Percentiles rank a stretch among this genome's conserved stretches.
These are phyloP conservation scores for Spermophilus dauricus DNA, from an alignment of 2,113 vertebrate species.

Conservation along the genomic window DNA sequence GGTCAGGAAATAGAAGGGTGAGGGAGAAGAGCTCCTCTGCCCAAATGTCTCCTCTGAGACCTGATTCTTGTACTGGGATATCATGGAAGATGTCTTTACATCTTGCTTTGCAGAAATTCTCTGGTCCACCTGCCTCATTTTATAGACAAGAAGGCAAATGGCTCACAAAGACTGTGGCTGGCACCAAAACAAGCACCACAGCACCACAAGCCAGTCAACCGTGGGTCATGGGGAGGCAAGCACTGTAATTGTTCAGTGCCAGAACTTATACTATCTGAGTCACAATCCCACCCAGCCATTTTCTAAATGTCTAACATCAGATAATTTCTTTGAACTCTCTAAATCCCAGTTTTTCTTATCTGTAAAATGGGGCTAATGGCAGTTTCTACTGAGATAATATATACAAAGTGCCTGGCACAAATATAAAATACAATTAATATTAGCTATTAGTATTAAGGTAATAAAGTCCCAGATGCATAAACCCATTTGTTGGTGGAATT, in stretches of 20 bases:
- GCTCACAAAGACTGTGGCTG: background rate
- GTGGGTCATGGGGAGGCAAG: accelerated
- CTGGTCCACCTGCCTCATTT: background rate
- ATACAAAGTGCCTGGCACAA: background rate
- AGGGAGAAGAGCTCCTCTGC: background rate
- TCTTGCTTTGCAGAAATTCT: background rate
- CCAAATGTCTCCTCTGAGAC: background rate
- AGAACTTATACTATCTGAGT: background rate
- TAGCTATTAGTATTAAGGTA: background rate
- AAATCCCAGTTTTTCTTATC: background rate
- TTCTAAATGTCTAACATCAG: background rate
- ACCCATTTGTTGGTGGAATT: background rate
- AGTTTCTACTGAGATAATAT: background rate
- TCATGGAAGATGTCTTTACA: background rate
- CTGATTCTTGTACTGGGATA: background rate
- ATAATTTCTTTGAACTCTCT: background rate
- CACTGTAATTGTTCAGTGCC: accelerated
- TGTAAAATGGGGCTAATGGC: background rate
- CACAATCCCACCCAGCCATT: background rate
- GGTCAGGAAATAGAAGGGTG: background rate
- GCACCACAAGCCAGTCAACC: background rate
- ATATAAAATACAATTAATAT: background rate
- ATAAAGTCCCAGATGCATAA: background rate
- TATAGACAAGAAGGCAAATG: background rate
- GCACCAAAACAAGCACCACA: background rate